Conservation (phyloP, 2,113 vertebrate genomes). For the Rafetus swinhoei region DNA sequence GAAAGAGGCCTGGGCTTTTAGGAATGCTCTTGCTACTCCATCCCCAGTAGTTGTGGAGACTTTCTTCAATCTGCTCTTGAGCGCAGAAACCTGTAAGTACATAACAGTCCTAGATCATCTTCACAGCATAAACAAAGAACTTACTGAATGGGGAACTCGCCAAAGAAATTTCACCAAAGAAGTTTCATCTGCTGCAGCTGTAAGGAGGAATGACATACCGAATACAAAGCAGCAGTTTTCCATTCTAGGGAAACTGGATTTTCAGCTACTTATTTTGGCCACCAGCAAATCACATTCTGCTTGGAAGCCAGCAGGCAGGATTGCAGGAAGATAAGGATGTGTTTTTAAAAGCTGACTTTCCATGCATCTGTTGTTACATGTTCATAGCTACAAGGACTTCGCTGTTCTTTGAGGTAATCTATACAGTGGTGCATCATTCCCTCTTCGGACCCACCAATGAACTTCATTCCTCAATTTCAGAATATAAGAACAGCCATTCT, state of each 20-base stretch:
- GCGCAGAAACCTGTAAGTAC: slow-evolving; percentile 86
- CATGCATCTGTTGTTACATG: not conserved
- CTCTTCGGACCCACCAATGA: not conserved
- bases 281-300: not conserved
- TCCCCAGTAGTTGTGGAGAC: slow-evolving; percentile 94
- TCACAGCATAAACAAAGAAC: not conserved
- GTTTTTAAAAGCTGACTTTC: slow-evolving; percentile 4
- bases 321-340: not conserved
- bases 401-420: not conserved
- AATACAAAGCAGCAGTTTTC: slow-evolving; percentile 3
- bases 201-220: slow-evolving; percentile 1
- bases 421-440: not conserved
- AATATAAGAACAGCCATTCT: not conserved
- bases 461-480: not conserved
- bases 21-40: slow-evolving; percentile 93
- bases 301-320: slow-evolving; percentile 1
- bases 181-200: not conserved
- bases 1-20: slow-evolving; percentile 93
- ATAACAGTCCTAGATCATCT: slow-evolving; percentile 37
- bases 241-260: slow-evolving; percentile 31
- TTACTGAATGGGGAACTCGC: not conserved
- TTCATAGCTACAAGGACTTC: not conserved
- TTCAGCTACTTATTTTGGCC: slow-evolving; percentile 22
- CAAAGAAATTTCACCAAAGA: not conserved
- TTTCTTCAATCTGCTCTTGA: slow-evolving; percentile 95